Percentiles rank a stretch among this genome's conserved stretches.
These are phyloP conservation scores for Chironomus tepperi DNA, from an alignment of 1,140 invertebrate species.

Conservation along the genomic window DNA sequence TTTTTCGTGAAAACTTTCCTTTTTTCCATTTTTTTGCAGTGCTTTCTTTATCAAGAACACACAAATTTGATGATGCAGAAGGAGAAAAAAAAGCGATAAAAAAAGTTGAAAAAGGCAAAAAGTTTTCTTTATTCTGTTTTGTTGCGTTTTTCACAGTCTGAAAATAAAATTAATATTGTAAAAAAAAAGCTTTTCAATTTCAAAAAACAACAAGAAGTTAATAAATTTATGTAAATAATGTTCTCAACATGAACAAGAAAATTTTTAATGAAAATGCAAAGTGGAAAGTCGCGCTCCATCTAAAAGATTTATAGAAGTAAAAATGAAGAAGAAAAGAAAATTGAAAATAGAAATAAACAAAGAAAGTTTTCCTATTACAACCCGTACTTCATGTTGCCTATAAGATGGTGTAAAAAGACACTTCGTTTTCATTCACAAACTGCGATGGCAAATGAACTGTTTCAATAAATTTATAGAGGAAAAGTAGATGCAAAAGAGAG, in stretches of 20 bases:
- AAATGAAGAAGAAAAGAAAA: neutral
- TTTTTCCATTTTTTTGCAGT: no score
- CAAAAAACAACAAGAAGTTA: neutral
- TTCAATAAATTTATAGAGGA: no score
- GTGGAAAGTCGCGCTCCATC: slow-evolving; percentile 4
- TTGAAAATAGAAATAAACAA: slow-evolving; percentile 15
- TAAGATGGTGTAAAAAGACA: neutral
- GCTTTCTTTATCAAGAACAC: neutral
- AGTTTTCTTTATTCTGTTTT: neutral
- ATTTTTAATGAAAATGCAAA: neutral
- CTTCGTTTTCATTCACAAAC: no score
- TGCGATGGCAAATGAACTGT: no score
- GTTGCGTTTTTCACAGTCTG: neutral
- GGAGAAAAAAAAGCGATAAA: neutral
- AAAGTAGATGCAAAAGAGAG: no score
- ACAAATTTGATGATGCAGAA: slow-evolving; percentile 1
- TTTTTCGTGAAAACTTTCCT: neutral
- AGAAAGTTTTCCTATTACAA: neutral
- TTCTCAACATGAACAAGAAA: neutral
- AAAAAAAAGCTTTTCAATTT: neutral
- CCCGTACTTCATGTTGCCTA: neutral
- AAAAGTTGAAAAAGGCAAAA: neutral
- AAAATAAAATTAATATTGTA: neutral
- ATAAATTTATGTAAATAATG: slow-evolving; percentile 10
- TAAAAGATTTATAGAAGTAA: neutral